Percentiles rank a stretch among this genome's conserved stretches.
Evolutionary conservation across 2,113 vertebrate species (phyloP).

Genomic region (Dendrocopos noguchii): DNA sequence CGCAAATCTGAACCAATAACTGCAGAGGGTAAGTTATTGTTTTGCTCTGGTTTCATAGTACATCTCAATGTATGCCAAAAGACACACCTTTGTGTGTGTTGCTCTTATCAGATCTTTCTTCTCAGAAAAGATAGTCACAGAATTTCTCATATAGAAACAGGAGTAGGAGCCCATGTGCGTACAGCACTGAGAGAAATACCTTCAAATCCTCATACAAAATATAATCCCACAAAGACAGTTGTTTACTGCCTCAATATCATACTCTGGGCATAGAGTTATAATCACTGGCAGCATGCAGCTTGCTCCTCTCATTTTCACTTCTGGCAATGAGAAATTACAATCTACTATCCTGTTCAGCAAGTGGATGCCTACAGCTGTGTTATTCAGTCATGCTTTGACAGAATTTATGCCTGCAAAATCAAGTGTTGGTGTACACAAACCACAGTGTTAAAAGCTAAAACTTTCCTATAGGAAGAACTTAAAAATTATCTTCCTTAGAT

Average conservation of each 20-base stretch:
- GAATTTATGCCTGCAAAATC: background rate
- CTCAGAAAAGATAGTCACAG: background rate
- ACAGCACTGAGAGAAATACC: background rate
- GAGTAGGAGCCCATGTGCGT: background rate
- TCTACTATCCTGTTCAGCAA: background rate
- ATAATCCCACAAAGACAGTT: background rate
- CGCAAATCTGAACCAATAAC: slow-evolving; percentile 86
- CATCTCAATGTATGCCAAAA: background rate
- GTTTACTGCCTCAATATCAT: background rate
- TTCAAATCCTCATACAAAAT: background rate
- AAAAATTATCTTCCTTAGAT: background rate
- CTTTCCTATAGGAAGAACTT: background rate
- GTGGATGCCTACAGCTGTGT: background rate
- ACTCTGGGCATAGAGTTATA: background rate
- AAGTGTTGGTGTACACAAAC: background rate
- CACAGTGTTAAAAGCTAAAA: background rate
- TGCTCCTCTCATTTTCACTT: background rate
- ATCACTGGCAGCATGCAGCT: background rate
- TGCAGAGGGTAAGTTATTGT: slow-evolving; percentile 83
- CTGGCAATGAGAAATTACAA: background rate
- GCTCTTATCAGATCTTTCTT: background rate
- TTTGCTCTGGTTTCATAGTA: background rate
- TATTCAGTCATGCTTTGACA: background rate
- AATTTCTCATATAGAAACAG: background rate
- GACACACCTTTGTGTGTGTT: background rate